Percentiles rank a stretch among this genome's conserved stretches.
Evolutionary conservation across 2,888 invertebrate species (phyloP).

Genomic region (Carterocephalus palaemon): DNA sequence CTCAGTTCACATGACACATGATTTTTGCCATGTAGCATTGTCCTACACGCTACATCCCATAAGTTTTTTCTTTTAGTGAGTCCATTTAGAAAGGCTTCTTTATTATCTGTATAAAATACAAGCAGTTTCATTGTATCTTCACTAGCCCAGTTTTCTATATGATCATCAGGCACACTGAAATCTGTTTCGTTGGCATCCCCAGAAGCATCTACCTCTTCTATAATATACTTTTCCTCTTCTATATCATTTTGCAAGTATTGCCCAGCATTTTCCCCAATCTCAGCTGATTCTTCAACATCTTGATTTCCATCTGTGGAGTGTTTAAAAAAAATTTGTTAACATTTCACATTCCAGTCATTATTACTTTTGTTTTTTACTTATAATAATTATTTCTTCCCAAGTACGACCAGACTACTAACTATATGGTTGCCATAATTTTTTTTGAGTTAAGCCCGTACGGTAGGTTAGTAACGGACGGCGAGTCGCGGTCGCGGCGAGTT

Average conservation of each 20-base stretch:
- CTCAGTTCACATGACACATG: conserved; percentile 52
- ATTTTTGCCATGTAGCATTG: conserved; percentile 56
- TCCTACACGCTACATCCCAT: conserved; percentile 67
- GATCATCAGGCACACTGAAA: conserved; percentile 28
- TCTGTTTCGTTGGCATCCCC: conserved; percentile 35
- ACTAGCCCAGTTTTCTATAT: conserved; percentile 50
- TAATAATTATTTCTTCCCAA: no score
- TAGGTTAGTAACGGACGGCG: no score
- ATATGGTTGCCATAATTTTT: no score
- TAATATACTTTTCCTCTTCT: conserved; percentile 35
- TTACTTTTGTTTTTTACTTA: no score
- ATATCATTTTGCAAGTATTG: conserved; percentile 28
- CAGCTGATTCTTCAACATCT: conserved; percentile 30
- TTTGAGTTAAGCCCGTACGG: no score
- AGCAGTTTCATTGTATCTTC: conserved; percentile 57
- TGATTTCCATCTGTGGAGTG: conserved; percentile 45
- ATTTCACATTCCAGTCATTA: no score
- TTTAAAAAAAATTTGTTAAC: no score
- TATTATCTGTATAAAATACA: conserved; percentile 66
- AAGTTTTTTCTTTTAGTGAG: conserved; percentile 53
- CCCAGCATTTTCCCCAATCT: conserved; percentile 30
- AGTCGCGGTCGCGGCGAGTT: no score
- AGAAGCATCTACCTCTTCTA: conserved; percentile 23
- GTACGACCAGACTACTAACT: no score
- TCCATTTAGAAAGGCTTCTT: conserved; percentile 54